phyloP scores from a whole-genome alignment of 2,888 invertebrate genomes.

The Schizaphis graminum region DNA sequence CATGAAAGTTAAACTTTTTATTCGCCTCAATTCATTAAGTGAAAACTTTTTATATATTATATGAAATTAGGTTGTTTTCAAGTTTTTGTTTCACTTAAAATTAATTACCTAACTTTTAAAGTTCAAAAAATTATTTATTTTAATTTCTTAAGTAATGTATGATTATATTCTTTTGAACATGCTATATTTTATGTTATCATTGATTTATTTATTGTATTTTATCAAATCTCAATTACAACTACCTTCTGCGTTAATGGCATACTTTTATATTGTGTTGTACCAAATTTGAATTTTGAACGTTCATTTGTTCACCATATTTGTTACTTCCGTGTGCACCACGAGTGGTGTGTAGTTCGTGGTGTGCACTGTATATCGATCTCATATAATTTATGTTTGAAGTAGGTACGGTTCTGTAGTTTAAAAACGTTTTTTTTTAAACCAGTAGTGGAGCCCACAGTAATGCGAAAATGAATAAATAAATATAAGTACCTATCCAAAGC shows the following conservation, averaged over 20 bases:
- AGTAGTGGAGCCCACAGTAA: background rate
- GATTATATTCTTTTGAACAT: background rate
- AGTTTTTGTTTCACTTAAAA: constrained; percentile 10
- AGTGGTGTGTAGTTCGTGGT: too few species aligned
- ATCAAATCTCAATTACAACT: background rate
- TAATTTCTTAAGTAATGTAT: background rate
- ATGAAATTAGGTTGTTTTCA: background rate
- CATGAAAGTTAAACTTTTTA: constrained; percentile 2
- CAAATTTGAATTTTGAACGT: background rate
- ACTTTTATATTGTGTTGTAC: background rate
- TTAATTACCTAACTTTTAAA: background rate
- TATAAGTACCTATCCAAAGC: background rate
- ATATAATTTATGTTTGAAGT: background rate
- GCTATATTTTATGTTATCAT: background rate
- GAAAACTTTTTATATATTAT: constrained; percentile 23
- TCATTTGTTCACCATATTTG: background rate
- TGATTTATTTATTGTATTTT: background rate
- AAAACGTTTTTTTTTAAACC: background rate
- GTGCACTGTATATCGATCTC: background rate
- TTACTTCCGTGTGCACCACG: background rate
- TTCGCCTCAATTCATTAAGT: background rate
- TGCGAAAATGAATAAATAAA: constrained; percentile 22
- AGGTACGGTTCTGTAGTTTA: background rate
- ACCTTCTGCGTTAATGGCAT: background rate
- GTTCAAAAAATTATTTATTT: background rate